phyloP scores from a whole-genome alignment of 2,113 vertebrate genomes.

The Arenaria interpres region DNA sequence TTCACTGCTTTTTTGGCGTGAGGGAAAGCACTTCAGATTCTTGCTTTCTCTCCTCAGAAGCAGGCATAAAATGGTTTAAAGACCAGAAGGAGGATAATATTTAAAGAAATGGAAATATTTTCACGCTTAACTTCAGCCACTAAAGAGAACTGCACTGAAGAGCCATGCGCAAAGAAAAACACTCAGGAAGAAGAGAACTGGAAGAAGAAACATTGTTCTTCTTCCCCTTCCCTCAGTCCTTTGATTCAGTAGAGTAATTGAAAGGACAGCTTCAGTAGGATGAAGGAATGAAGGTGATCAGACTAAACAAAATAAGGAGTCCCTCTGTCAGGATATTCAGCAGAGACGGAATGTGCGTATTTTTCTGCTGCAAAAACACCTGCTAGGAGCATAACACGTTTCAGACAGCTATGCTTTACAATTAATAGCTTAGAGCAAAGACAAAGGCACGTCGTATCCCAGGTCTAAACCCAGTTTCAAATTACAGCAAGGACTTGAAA shows the following conservation, averaged over 20 bases:
- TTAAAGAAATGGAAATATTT: neutral
- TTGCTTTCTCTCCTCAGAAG: neutral
- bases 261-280: neutral
- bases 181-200: slow-evolving; percentile 26
- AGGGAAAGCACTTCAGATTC: neutral
- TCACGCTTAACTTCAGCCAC: neutral
- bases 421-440: neutral
- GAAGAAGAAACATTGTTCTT: neutral
- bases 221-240: neutral
- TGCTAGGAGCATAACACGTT: neutral
- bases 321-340: neutral
- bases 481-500: neutral
- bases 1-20: neutral
- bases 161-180: neutral
- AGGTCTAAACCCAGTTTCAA: neutral
- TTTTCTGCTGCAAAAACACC: neutral
- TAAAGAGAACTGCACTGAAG: neutral
- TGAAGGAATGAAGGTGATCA: neutral
- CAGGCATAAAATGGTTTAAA: neutral
- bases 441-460: neutral
- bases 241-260: neutral
- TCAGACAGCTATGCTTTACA: neutral
- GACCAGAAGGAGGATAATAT: neutral
- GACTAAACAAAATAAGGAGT: neutral
- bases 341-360: neutral